Evolutionary conservation across 2,113 vertebrate species (phyloP).

Genomic region (Neomonachus schauinslandi): DNA sequence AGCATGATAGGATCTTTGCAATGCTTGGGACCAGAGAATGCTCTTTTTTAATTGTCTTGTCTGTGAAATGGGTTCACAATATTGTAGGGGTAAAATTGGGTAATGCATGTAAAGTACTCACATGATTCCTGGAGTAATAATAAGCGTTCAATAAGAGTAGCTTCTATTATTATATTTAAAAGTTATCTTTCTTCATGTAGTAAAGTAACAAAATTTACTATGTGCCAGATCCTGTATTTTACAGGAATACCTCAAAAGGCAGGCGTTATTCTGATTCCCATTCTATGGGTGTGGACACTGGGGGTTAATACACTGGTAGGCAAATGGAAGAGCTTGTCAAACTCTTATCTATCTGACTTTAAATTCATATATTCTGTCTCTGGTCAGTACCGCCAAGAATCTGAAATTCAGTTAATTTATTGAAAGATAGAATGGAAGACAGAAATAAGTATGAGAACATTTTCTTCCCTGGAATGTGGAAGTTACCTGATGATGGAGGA

Average conservation of each 20-base stretch:
- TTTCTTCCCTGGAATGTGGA: slow-evolving; percentile 15
- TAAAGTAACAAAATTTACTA: background rate
- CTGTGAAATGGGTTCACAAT: background rate
- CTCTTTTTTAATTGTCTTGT: background rate
- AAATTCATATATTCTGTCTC: background rate
- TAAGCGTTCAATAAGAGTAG: background rate
- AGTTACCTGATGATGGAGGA: background rate
- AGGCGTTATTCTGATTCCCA: background rate
- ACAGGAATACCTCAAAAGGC: background rate
- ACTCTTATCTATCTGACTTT: background rate
- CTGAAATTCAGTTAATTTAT: background rate
- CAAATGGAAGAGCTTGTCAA: background rate
- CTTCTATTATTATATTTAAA: background rate
- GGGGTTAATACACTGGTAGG: background rate
- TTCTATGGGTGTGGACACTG: background rate
- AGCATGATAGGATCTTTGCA: background rate
- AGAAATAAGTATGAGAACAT: background rate
- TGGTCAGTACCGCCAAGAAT: background rate
- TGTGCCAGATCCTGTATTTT: background rate
- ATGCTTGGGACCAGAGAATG: background rate
- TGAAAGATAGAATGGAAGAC: background rate
- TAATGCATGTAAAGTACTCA: background rate
- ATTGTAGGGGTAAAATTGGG: background rate
- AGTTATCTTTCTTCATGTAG: background rate
- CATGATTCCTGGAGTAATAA: background rate